Base-by-base conservation (phyloP, 1,140 invertebrate species). In the Drosophila elegans region DNA sequence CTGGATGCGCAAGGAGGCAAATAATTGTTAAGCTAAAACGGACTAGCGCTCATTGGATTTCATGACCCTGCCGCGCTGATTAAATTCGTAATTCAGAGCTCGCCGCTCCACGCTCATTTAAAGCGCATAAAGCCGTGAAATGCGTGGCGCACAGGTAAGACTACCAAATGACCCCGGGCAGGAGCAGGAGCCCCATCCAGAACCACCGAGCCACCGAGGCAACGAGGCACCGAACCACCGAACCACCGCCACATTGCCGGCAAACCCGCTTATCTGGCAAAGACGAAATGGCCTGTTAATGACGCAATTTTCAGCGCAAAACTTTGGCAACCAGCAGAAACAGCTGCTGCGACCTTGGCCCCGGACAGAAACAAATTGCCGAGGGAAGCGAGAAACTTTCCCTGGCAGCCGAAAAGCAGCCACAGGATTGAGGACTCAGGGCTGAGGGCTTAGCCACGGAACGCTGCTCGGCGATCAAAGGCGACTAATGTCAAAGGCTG, bases 261-360 rank as follows among this genome's bases (percentile, higher is more conserved):
- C 48, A 51, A 51, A 38, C 38, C 71, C 39, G 56, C 64, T 85
- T 84, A 80, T 74, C 82, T 77, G 54, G 34, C 67, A 54, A 46
- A 59, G 48, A 51, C 74, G 46, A 66, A 91, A 91, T 88, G 75
- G 81, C 80, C 88, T 91, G 88, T 88, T 91, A 91, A 88, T 91
- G 80, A 84, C 64, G 72, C 63, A 84, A 84, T 89, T 89, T 81
- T 80, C 78, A 86, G 56, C 74, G 72, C 45, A 81, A 81, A 76
- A 76, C 64, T 73, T 61, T 56, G 45, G 41, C 52, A 42, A 49
- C 68, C 57, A 51, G 68, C 56, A 59, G 61, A 48, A 71, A 25
- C 60, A 39, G 44, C 64, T 73, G 54, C 64, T 53, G 73, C 45
- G 73, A 76, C 73, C 75, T 78, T 82, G 54, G 42, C 55, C 29